phyloP scores from a whole-genome alignment of 2,113 vertebrate species.

The Xenopus tropicalis region UCB_Xtro_10.0 CM004443.2:133126501-133127000 shows the following conservation, averaged over 20 bases:
- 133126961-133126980: slow-evolving; percentile 32
- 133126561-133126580: too few relatives aligned
- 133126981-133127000: slow-evolving; percentile 36
- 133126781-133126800: not conserved
- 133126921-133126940: slow-evolving; percentile 19
- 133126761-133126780: not conserved
- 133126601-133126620: too few relatives aligned
- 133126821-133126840: not conserved
- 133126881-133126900: slow-evolving; percentile 13
- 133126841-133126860: not conserved
- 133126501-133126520: too few relatives aligned
- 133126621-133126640: too few relatives aligned
- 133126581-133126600: too few relatives aligned
- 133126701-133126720: too few relatives aligned
- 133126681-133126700: too few relatives aligned
- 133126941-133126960: slow-evolving; percentile 30
- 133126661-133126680: too few relatives aligned
- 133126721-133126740: too few relatives aligned
- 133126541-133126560: too few relatives aligned
- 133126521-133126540: too few relatives aligned
- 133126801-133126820: not conserved
- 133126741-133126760: not conserved
- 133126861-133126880: slow-evolving; percentile 4
- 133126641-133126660: too few relatives aligned
- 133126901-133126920: slow-evolving; percentile 30